phyloP scores from a whole-genome alignment of 1,140 invertebrate genomes.

The Batillaria attramentaria region DNA sequence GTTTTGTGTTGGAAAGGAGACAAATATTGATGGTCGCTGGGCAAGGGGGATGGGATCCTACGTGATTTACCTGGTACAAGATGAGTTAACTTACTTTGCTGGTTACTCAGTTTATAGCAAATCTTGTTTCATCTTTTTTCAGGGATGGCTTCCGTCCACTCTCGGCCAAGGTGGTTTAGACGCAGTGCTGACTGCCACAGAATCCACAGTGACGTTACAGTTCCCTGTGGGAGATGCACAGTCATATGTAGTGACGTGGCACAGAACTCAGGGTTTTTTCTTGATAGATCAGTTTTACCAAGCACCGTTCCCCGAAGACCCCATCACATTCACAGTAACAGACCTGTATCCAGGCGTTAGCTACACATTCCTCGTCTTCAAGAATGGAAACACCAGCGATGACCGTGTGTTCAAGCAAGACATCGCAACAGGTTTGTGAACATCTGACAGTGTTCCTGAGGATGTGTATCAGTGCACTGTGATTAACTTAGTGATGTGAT shows the following conservation, averaged over 20 bases:
- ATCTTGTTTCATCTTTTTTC: not conserved
- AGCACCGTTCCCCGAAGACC: not conserved
- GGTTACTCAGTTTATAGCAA: not conserved
- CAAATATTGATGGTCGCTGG: too few species aligned
- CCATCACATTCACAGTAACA: not conserved
- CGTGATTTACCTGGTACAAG: not conserved
- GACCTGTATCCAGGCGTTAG: constrained; percentile 17
- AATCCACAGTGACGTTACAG: constrained; percentile 6
- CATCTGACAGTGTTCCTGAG: not conserved
- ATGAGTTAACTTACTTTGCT: not conserved
- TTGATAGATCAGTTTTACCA: constrained; percentile 9
- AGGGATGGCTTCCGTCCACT: not conserved
- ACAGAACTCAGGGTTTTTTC: constrained; percentile 13
- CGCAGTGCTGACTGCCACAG: constrained; percentile 17
- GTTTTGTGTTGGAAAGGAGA: too few species aligned
- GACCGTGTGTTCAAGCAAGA: constrained; percentile 13
- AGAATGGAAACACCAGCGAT: not conserved
- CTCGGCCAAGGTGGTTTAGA: not conserved
- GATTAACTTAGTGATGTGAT: not conserved
- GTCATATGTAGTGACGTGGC: constrained; percentile 13
- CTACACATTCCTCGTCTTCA: constrained; percentile 27
- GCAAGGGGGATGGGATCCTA: too few species aligned
- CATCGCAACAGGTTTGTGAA: constrained; percentile 28
- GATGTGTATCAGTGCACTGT: not conserved
- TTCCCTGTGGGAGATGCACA: constrained; percentile 9